Evolutionary conservation across 2,113 vertebrate species (phyloP).

Genomic region (Stigmatopora nigra): DNA sequence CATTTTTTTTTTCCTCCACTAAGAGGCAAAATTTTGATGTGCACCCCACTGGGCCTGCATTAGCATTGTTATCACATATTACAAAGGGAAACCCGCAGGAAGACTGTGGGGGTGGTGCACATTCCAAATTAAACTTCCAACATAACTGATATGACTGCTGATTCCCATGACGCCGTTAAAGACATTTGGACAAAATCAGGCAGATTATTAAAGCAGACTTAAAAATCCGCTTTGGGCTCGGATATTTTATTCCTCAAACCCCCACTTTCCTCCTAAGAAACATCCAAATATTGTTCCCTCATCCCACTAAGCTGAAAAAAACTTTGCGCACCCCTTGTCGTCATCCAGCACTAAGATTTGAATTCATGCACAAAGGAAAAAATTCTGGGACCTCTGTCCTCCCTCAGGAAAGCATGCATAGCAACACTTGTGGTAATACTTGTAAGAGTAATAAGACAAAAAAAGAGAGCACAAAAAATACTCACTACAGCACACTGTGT

Average conservation of each 20-base stretch:
- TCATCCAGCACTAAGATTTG: conserved; percentile 54
- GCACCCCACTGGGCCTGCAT: background rate
- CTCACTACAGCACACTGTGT: conserved; percentile 50
- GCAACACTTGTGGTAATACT: conserved; percentile 65
- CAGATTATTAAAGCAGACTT: conserved; percentile 17
- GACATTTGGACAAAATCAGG: conserved; percentile 33
- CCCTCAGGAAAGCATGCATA: conserved; percentile 59
- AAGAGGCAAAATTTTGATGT: background rate
- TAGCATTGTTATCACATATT: conserved; percentile 5
- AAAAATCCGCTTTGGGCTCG: conserved; percentile 3
- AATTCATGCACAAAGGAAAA: conserved; percentile 59
- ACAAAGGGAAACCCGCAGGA: conserved; percentile 13
- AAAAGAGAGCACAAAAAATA: conserved; percentile 46
- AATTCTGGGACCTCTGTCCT: conserved; percentile 16
- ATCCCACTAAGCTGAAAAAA: conserved; percentile 2
- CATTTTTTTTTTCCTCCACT: background rate
- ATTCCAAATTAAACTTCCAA: conserved; percentile 27
- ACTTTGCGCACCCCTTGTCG: background rate
- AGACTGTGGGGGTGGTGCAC: conserved; percentile 7
- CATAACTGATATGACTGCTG: conserved; percentile 27
- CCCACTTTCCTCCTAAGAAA: background rate
- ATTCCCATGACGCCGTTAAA: conserved; percentile 22
- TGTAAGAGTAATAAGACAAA: conserved; percentile 44
- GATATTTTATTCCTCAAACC: background rate
- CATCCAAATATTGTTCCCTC: background rate